Base-by-base conservation (phyloP, 2,113 vertebrate genomes). In the Pedetes capensis region DNA sequence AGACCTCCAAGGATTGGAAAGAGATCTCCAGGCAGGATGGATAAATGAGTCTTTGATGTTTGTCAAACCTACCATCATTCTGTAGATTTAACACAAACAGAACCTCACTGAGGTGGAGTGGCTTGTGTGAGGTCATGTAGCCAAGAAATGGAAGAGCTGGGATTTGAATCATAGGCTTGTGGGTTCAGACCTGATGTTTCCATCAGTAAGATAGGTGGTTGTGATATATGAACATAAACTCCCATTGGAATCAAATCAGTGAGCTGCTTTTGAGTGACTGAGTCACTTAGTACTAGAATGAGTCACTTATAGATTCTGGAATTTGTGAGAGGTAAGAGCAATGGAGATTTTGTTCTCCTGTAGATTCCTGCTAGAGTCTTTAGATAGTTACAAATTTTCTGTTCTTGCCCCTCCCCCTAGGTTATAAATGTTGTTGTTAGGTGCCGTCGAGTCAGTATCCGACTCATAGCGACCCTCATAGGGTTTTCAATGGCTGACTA, bases 21-120 rank as follows among this genome's bases (percentile, higher is more conserved):
- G 49, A 95, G n/a, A 86, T 34, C 49, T 53, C 47, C 53, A 51
- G 59, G 71, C 64, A 89, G 69, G 47, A 53, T 1, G 37, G 61
- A 55, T 95, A 85, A n/a, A 81, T 92, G 37, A 20, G 6, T 72
- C 95, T 94, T 88, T 94, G 44, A 86, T 74, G 49, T 75, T 91
- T 47, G 42, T 42, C 18, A 87, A 7, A 25, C 13, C 34, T 79
- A 23, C 37, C 12, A 10, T 29, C 27, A 34, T 89, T 64, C 75
- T 44, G 22, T 39, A 69, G 55, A 69, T 92, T 72, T 72, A 42
- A 72, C 85, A 49, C 22, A 89, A 87, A 78, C 9, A 79, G 29
- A 66, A 11, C 20, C 64, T 59, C 34, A 5, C 13, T 27, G 49
- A 27, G 71, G 69, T n/a, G 27, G 18, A 55, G 64, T 23, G 74